A percentile compares a stretch with the other conserved stretches of the same genome.
Evolutionary conservation across 2,888 invertebrate species (phyloP).

Genomic region (Lymantria monacha): DNA sequence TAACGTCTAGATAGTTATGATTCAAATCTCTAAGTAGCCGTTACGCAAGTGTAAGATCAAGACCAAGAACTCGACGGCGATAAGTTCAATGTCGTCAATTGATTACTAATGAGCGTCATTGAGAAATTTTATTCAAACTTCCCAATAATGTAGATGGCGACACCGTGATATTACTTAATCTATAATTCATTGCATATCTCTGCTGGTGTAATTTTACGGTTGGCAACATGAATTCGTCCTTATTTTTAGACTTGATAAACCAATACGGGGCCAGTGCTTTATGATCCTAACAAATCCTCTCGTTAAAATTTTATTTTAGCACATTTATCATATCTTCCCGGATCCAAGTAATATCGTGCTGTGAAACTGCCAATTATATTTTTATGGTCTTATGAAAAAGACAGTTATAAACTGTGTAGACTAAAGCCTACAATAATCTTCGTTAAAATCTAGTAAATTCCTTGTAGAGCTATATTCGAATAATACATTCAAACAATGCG

Average conservation of each 20-base stretch:
- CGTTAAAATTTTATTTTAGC: neutral
- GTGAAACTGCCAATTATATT: neutral
- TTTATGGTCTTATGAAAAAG: neutral
- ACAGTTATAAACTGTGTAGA: too few species aligned
- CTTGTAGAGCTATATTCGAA: too few species aligned
- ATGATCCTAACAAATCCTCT: slow-evolving; percentile 3
- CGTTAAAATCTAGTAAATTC: too few species aligned
- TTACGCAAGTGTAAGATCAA: slow-evolving; percentile 8
- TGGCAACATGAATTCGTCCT: neutral
- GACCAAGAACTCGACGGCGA: slow-evolving; percentile 5
- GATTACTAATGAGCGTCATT: neutral
- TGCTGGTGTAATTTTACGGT: neutral
- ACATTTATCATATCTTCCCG: neutral
- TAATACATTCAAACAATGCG: too few species aligned
- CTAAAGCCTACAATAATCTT: too few species aligned
- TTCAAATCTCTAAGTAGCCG: neutral
- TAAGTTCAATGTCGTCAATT: slow-evolving; percentile 17
- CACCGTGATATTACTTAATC: neutral
- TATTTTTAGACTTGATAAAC: neutral
- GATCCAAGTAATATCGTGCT: neutral
- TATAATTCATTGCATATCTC: neutral
- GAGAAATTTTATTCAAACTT: neutral
- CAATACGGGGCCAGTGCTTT: neutral
- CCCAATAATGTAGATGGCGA: neutral
- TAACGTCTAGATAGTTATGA: neutral